Evolutionary conservation across 2,888 invertebrate genomes (phyloP).

Genomic region (Pilophorus perplexus): DNA sequence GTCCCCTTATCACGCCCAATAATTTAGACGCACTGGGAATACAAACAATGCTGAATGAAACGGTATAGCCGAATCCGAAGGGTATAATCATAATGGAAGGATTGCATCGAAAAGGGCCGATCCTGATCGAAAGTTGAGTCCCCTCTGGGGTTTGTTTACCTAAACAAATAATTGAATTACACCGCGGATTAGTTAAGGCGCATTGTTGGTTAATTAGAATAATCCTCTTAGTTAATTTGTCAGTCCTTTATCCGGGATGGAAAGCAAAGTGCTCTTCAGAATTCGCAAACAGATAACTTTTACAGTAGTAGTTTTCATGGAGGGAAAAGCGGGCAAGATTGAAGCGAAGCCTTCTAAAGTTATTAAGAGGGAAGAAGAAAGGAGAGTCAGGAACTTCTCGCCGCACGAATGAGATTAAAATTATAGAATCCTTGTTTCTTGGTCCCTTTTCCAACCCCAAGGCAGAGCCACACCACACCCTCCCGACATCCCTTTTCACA

Average conservation of each 20-base stretch:
- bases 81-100: too few relatives aligned
- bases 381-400: slow-evolving; percentile 33
- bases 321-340: slow-evolving; percentile 38
- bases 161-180: slow-evolving; percentile 32
- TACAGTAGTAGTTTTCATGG: slow-evolving; percentile 39
- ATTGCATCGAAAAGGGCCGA: too few relatives aligned
- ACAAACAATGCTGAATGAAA: too few relatives aligned
- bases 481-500: slow-evolving; percentile 25
- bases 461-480: slow-evolving; percentile 8
- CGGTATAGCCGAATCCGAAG: too few relatives aligned
- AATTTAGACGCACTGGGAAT: too few relatives aligned
- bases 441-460: slow-evolving; percentile 30
- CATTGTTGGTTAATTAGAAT: slow-evolving; percentile 38
- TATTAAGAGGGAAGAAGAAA: slow-evolving; percentile 36
- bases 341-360: slow-evolving; percentile 38
- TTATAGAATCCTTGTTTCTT: slow-evolving; percentile 42
- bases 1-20: too few relatives aligned
- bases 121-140: too few relatives aligned
- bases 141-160: too few relatives aligned
- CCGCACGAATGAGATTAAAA: slow-evolving; percentile 42
- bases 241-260: slow-evolving; percentile 39
- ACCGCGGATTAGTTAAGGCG: slow-evolving; percentile 27
- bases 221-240: slow-evolving; percentile 38
- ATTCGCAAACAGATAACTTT: slow-evolving; percentile 41
- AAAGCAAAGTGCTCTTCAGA: slow-evolving; percentile 41